Conservation (phyloP, 2,888 invertebrate genomes). For the Thecophora atra region DNA sequence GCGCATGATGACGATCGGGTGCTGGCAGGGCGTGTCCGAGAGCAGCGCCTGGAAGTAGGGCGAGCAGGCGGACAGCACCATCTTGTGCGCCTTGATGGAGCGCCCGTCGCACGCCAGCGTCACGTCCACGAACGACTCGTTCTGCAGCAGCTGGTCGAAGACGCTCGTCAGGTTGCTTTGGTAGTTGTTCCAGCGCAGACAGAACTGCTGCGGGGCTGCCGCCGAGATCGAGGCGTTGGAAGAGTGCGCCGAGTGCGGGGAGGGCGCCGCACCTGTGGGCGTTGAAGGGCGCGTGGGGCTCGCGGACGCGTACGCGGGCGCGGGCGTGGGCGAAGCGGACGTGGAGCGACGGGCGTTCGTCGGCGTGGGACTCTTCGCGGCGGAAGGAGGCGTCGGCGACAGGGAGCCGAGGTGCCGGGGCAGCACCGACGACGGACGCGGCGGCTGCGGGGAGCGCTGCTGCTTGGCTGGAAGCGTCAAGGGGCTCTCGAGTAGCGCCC, state of each 20-base stretch:
- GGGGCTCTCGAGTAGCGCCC: slow-evolving; percentile 49
- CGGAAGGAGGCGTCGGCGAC: slow-evolving; percentile 13
- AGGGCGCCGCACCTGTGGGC: slow-evolving; percentile 37
- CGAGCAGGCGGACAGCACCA: slow-evolving; percentile 92
- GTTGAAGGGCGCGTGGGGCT: slow-evolving; percentile 39
- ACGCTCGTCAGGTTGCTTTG: slow-evolving; percentile 85
- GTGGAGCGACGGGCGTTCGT: background rate
- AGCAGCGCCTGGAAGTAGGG: slow-evolving; percentile 92
- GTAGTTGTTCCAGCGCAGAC: slow-evolving; percentile 93
- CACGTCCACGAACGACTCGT: slow-evolving; percentile 90
- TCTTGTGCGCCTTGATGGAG: slow-evolving; percentile 91
- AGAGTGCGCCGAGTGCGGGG: slow-evolving; percentile 45
- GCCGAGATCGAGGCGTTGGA: slow-evolving; percentile 42
- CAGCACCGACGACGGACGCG: slow-evolving; percentile 34
- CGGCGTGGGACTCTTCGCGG: slow-evolving; percentile 25
- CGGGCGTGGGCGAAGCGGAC: slow-evolving; percentile 26
- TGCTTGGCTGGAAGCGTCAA: slow-evolving; percentile 34
- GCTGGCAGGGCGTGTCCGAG: slow-evolving; percentile 92
- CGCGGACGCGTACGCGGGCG: slow-evolving; percentile 10
- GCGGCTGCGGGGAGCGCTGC: slow-evolving; percentile 34
- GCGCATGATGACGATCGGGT: slow-evolving; percentile 92
- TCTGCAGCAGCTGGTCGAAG: slow-evolving; percentile 87
- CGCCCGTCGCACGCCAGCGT: slow-evolving; percentile 91
- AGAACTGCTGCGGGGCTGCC: slow-evolving; percentile 78
- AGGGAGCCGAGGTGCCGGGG: slow-evolving; percentile 24